Conservation (phyloP, 2,797 vertebrate species). For the Mormyrus proboscirostris region DNA sequence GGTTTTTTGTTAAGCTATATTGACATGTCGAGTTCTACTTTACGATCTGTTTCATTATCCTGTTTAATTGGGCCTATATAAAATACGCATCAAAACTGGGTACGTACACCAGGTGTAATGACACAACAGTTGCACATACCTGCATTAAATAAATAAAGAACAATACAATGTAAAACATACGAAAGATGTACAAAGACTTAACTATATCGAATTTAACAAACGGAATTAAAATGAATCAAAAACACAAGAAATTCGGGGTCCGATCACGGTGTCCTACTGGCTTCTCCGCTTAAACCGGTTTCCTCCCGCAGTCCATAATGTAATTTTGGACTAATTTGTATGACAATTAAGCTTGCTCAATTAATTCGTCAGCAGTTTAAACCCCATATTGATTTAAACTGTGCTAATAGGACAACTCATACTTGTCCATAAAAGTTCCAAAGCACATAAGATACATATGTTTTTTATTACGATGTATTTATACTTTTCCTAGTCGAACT, state of each 20-base stretch:
- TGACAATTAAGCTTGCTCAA: neutral
- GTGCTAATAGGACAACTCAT: neutral
- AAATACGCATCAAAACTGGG: neutral
- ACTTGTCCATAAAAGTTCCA: neutral
- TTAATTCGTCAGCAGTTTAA: neutral
- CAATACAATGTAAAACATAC: neutral
- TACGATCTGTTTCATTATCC: neutral
- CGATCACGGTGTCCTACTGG: neutral
- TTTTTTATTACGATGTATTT: neutral
- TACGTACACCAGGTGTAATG: neutral
- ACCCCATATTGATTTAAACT: neutral
- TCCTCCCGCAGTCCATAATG: neutral
- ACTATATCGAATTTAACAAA: neutral
- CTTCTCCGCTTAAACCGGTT: neutral
- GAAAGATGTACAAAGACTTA: neutral
- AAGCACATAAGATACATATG: neutral
- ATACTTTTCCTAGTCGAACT: neutral
- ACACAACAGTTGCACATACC: neutral
- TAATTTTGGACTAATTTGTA: neutral
- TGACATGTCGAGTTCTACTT: neutral
- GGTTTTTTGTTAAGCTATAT: neutral
- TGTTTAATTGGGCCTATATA: neutral
- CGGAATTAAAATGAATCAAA: neutral
- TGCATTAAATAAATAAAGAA: neutral
- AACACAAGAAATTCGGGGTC: neutral